A percentile compares a stretch with the other conserved stretches of the same genome.
Conservation (phyloP, 2,797 vertebrate species). For the Lophotriccus pileatus region DNA sequence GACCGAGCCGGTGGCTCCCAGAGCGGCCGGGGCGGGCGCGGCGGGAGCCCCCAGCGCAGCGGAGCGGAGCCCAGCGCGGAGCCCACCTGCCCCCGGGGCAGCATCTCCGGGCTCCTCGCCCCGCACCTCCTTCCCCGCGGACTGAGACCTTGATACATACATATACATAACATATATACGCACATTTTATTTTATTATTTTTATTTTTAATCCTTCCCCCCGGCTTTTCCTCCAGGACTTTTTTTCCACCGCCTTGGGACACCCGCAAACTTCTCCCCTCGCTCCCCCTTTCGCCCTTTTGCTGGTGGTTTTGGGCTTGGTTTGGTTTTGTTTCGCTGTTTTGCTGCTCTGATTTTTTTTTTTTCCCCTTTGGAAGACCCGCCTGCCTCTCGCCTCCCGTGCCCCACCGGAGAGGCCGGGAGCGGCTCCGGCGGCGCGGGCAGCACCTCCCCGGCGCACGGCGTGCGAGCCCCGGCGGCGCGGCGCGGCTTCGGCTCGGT, state of each 20-base stretch:
- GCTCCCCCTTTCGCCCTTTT: background rate
- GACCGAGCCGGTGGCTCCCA: slow-evolving; percentile 64
- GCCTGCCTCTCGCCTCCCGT: slow-evolving; percentile 11
- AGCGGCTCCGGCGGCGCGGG: slow-evolving; percentile 4
- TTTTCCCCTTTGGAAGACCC: background rate
- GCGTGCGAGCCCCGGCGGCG: background rate
- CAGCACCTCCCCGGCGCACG: slow-evolving; percentile 7
- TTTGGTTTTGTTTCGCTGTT: background rate
- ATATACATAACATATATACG: background rate
- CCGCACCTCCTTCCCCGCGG: background rate
- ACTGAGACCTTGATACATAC: background rate
- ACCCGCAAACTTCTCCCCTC: slow-evolving; percentile 14
- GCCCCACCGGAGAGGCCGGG: slow-evolving; percentile 32
- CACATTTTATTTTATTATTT: background rate
- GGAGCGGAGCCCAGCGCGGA: background rate
- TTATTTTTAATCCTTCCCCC: background rate
- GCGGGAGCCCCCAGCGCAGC: slow-evolving; percentile 11
- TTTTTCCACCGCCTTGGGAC: background rate
- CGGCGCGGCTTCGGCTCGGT: background rate
- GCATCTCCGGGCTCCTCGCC: background rate
- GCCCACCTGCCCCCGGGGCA: slow-evolving; percentile 31
- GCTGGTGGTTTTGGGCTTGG: background rate
- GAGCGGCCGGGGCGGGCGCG: slow-evolving; percentile 38
- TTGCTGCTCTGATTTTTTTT: background rate
- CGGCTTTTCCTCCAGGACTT: slow-evolving; percentile 7